Base-by-base conservation (phyloP, 2,797 vertebrate genomes). In the Malacoraja senta region DNA sequence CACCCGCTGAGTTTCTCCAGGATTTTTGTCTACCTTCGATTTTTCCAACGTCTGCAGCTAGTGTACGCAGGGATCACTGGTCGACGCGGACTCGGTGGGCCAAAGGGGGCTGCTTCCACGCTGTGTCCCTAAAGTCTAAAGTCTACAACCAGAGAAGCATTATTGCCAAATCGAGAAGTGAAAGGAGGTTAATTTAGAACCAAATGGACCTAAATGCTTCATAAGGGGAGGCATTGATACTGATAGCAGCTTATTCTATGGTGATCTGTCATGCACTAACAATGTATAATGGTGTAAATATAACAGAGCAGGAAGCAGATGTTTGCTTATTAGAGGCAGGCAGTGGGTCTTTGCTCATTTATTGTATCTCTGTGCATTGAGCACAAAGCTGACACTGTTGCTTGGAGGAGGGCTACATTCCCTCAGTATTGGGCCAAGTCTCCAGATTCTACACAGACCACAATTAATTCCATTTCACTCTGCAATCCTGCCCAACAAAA, bases 401-500 rank as follows among this genome's bases (percentile, higher is more conserved):
- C 10, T 17, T 13, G 38, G 90, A 32, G 38, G 90, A 32, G 44
- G 38, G 35, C 90, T 92, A 24, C 13, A 2, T 4, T 76, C 10
- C 13, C 29, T 58, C 71, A 76, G 90, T 6, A 68, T 21, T 53
- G 90, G 29, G 72, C 90, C 90, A 92, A 29, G 74, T 92, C 68
- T 35, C 53, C 90, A 92, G 90, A 92, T 92, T 76, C 53, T 92
- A 53, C 53, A 21, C 71, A 29, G 24, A 44, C 24, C 26, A 76
- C 90, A 92, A 74, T 92, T 44, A 74, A 76, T 88, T 76, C 68
- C 90, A 91, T 91, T 74, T 91, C 90, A 91, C 65, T 88, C 68
- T n/a, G 61, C 63, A 88, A 68, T 68, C 61, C 32, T 65, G 35
- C 38, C 84, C 65, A 96, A 97, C 97, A 96, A 94, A 95, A 19